Percentiles rank a stretch among this genome's conserved stretches.
These are phyloP conservation scores for Trogon surrucura DNA, from an alignment of 2,113 vertebrate genomes.

Conservation along the genomic window DNA sequence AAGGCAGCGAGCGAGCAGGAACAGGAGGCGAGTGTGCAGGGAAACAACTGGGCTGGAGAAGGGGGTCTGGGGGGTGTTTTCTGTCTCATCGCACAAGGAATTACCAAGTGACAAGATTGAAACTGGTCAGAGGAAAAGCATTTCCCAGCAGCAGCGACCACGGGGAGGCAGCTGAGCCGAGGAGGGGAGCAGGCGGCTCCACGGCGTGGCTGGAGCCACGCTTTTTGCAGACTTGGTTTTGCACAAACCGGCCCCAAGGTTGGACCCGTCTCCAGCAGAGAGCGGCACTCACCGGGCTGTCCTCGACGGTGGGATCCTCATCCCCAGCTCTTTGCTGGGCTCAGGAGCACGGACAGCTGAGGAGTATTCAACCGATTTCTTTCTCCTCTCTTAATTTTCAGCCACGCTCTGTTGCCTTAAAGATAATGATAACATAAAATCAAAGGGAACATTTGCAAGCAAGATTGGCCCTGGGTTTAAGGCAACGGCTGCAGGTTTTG, in stretches of 20 bases:
- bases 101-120: conserved; percentile 13
- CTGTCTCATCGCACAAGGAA: background rate
- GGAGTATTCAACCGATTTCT: rapidly evolving
- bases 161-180: conserved; percentile 14
- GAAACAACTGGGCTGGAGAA: background rate
- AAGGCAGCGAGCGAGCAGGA: background rate
- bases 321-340: background rate
- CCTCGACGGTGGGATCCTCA: background rate
- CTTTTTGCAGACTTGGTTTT: background rate
- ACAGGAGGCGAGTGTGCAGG: background rate
- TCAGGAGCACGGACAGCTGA: background rate
- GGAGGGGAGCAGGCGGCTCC: background rate
- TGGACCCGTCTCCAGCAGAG: background rate
- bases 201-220: background rate
- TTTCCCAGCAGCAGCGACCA: conserved; percentile 39
- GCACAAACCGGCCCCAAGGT: background rate
- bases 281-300: background rate
- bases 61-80: conserved; percentile 15
- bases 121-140: conserved; percentile 23
- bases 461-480: background rate
- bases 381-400: background rate
- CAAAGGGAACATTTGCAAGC: background rate
- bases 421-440: background rate
- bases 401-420: background rate
- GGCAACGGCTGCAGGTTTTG: background rate